Base-by-base conservation (phyloP, 2,888 invertebrate genomes). In the Eupithecia subfuscata region DNA sequence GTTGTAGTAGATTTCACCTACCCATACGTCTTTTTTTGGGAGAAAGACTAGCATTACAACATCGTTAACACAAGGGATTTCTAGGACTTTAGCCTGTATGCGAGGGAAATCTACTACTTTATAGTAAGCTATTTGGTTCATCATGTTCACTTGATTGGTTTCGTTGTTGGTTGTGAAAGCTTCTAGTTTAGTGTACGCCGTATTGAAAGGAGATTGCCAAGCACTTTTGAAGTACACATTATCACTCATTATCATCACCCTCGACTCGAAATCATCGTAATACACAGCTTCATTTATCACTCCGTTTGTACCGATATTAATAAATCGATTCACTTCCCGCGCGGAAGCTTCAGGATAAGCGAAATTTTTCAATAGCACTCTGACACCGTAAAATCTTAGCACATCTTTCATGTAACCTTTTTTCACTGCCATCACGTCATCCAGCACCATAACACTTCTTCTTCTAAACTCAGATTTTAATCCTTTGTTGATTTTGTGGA, bases 21-120 rank as follows among this genome's bases (percentile, higher is more conserved):
- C 76, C 76, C 84, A 84, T 2, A 34, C 45, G 0, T 84, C 78
- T 3, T 80, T 78, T 4, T 80, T 80, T 0, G 92, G 91, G 67
- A 92, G 69, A 43, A 92, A 86, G 9, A 93, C 73, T 0, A 93
- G 80, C 89, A 92, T 90, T 0, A 89, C 86, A 4, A 90, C 78
- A 82, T 81, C 14, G 79, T 78, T 69, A 83, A 87, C 3, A 89
- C 79, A 81, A 14, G 80, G 92, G 8, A 93, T 77, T 67, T 90
- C 93, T 52, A 93, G 77, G 4, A 93, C 87, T 74, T 79, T 87
- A 0, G 89, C 87, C 4, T 86, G 84, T 25, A 91, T 85, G 0
- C 70, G 37, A 0, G 87, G 83, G 3, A 91, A 81, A 5, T 88
- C 84, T 0, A 85, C 81, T 2, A 87, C n/a, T 64, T 89, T 86